A percentile compares a stretch with the other conserved stretches of the same genome.
These are phyloP conservation scores for Hippopotamus amphibius DNA, from an alignment of 2,113 vertebrate genomes.

Conservation along the genomic window DNA sequence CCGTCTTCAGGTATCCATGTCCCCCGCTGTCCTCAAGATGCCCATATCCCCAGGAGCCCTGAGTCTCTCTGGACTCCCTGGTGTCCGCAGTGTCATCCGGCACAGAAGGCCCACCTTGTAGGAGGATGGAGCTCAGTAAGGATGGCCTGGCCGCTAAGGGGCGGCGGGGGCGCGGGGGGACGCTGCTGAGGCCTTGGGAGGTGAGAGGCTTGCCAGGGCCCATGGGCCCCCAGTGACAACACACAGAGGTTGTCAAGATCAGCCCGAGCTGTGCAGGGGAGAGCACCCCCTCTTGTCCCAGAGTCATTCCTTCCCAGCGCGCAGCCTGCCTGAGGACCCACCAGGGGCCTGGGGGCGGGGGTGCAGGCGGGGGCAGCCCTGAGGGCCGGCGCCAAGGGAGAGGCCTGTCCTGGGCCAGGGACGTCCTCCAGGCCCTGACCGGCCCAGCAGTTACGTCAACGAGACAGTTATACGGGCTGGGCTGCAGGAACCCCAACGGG, in stretches of 20 bases:
- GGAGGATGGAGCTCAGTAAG: neutral
- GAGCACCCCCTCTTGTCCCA: fast-evolving
- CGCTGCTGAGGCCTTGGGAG: neutral
- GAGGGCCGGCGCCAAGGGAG: neutral
- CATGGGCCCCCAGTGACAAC: neutral
- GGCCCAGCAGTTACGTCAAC: no score
- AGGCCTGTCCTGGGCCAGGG: neutral
- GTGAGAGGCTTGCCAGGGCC: neutral
- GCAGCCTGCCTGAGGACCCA: neutral
- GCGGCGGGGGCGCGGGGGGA: neutral
- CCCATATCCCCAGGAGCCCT: neutral
- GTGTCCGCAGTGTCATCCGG: neutral
- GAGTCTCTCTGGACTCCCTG: neutral
- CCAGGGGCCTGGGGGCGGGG: no score
- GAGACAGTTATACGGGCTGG: no score
- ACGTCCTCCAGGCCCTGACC: neutral
- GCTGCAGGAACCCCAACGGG: no score
- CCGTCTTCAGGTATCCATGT: no score
- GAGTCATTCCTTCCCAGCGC: neutral
- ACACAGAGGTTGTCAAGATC: neutral
- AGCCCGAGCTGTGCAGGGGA: neutral
- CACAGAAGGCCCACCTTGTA: neutral
- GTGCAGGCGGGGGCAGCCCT: neutral
- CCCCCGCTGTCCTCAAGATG: neutral
- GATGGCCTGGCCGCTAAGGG: fast-evolving